phyloP scores from a whole-genome alignment of 2,113 vertebrate genomes.

The Fulica atra region DNA sequence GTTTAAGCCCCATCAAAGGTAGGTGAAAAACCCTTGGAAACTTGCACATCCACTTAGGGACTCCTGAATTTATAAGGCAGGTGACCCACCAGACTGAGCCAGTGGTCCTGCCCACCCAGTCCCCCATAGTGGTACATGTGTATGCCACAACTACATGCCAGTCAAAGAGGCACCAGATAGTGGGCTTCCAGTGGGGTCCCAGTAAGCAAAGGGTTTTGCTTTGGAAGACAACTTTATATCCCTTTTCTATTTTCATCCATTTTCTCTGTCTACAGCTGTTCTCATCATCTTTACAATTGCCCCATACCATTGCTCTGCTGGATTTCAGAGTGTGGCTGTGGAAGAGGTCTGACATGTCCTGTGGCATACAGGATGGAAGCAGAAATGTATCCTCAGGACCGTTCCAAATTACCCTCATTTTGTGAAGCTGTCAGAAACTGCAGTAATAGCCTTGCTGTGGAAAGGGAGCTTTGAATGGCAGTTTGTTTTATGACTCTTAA shows the following conservation, averaged over 20 bases:
- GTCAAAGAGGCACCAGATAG: neutral
- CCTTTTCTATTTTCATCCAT: neutral
- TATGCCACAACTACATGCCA: neutral
- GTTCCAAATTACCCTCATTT: neutral
- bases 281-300: neutral
- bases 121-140: fast-evolving
- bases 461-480: conserved; percentile 34
- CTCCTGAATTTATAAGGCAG: neutral
- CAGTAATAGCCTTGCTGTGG: neutral
- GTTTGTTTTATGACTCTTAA: conserved; percentile 46
- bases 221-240: neutral
- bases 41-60: neutral
- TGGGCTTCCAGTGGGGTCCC: neutral
- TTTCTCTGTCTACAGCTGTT: neutral
- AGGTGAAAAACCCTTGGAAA: neutral
- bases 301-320: neutral
- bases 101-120: neutral
- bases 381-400: neutral
- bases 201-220: neutral
- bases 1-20: neutral
- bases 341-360: neutral
- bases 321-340: neutral
- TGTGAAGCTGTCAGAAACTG: neutral
- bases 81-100: neutral
- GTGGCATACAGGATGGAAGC: neutral